Evolutionary conservation across 2,888 invertebrate species (phyloP).

Genomic region (Xiphydria camelus): DNA sequence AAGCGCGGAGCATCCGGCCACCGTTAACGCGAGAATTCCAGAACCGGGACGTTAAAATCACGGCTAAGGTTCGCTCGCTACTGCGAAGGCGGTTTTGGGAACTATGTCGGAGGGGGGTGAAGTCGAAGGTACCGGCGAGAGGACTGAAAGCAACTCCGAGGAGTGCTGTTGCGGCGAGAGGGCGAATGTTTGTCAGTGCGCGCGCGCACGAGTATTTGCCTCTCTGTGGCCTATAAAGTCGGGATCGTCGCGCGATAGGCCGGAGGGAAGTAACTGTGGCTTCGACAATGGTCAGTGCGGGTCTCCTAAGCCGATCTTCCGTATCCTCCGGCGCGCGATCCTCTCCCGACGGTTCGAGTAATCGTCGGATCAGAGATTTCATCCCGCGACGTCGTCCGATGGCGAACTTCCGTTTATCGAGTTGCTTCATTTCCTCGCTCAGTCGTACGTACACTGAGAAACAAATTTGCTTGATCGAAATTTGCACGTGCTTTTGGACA

Average conservation of each 20-base stretch:
- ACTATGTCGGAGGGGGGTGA: not conserved
- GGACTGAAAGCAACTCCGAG: not conserved
- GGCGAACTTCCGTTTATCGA: too few relatives aligned
- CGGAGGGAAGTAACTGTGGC: not conserved
- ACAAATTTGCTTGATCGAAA: too few relatives aligned
- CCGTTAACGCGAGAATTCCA: not conserved
- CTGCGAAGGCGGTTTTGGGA: not conserved
- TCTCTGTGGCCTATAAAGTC: too few relatives aligned
- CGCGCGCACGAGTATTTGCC: too few relatives aligned
- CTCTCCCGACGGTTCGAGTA: constrained; percentile 1
- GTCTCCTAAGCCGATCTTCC: constrained; percentile 3
- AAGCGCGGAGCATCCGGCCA: too few relatives aligned
- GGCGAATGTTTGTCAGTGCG: not conserved
- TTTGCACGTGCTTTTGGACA: too few relatives aligned
- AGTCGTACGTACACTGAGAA: too few relatives aligned
- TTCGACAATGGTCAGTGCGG: not conserved
- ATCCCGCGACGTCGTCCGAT: too few relatives aligned
- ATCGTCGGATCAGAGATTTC: too few relatives aligned
- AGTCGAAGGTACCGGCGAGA: too few relatives aligned
- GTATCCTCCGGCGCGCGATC: constrained; percentile 1
- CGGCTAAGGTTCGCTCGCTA: not conserved
- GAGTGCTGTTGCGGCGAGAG: not conserved
- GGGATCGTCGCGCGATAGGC: too few relatives aligned
- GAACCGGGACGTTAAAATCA: not conserved
- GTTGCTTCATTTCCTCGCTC: too few relatives aligned